These are phyloP conservation scores for Chamaetylas fuelleborni DNA, from an alignment of 2,113 vertebrate species.

Conservation along the genomic window DNA sequence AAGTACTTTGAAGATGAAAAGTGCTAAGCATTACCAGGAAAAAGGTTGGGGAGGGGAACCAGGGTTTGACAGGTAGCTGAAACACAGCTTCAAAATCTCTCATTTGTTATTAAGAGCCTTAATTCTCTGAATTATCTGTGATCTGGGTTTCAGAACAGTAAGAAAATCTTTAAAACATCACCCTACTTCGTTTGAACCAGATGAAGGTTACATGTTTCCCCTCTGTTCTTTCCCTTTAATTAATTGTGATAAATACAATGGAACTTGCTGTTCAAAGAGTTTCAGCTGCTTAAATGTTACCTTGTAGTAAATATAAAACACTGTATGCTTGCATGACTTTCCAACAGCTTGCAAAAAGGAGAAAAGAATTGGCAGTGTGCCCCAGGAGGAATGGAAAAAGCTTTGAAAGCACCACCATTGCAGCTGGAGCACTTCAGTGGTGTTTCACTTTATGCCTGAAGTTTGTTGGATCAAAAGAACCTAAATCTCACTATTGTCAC, in stretches of 20 bases:
- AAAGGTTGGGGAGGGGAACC: neutral
- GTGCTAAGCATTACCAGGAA: neutral
- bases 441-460: neutral
- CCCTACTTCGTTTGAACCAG: neutral
- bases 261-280: slow-evolving; percentile 20
- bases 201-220: neutral
- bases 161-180: slow-evolving; percentile 35
- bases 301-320: slow-evolving; percentile 1
- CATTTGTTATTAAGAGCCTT: neutral
- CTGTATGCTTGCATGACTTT: neutral
- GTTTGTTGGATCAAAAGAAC: neutral
- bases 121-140: slow-evolving; percentile 17
- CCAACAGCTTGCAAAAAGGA: neutral
- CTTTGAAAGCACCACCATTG: neutral
- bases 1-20: slow-evolving; percentile 55
- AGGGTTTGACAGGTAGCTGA: neutral
- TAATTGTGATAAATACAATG: slow-evolving; percentile 48
- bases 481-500: neutral
- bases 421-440: neutral
- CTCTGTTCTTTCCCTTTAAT: neutral
- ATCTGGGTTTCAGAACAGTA: slow-evolving; percentile 2
- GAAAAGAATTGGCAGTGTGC: neutral
- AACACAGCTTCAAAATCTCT: slow-evolving; percentile 8
- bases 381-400: neutral
- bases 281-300: neutral